Conservation (phyloP, 2,888 invertebrate genomes). For the Arrhopalites spinosus region DNA sequence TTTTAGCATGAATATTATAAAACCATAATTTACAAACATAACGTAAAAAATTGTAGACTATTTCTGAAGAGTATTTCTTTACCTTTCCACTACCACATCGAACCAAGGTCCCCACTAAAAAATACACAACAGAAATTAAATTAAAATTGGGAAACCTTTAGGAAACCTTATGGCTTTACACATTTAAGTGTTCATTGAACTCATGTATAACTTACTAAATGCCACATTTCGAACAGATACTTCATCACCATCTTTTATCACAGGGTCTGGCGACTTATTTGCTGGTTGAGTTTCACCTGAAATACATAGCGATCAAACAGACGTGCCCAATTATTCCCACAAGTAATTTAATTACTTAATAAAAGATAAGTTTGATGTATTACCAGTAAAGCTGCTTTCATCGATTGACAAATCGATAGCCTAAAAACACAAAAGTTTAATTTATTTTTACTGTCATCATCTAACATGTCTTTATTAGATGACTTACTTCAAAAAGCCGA, state of each 20-base stretch:
- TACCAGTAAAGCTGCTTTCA: conserved; percentile 93
- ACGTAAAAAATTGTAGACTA: background rate
- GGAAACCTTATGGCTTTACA: too few relatives aligned
- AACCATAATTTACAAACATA: background rate
- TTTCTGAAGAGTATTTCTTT: conserved; percentile 43
- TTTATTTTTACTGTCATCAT: background rate
- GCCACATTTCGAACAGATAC: conserved; percentile 72
- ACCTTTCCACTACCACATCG: conserved; percentile 95
- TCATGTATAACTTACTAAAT: too few relatives aligned
- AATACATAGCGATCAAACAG: too few relatives aligned
- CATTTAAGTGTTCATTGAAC: too few relatives aligned
- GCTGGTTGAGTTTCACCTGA: conserved; percentile 90
- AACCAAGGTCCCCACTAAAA: conserved; percentile 98
- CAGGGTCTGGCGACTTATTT: conserved; percentile 71
- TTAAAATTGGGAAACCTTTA: too few relatives aligned
- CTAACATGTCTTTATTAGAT: background rate
- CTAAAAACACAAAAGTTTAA: conserved; percentile 57
- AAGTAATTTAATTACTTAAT: too few relatives aligned
- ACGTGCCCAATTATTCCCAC: too few relatives aligned
- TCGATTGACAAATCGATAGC: conserved; percentile 91
- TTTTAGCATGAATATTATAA: background rate
- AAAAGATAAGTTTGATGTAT: too few relatives aligned
- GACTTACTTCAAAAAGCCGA: conserved; percentile 77
- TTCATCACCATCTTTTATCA: conserved; percentile 67
- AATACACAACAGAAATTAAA: too few relatives aligned